Evolutionary conservation across 2,888 invertebrate species (phyloP).

Genomic region (Cerceris rybyensis): DNA sequence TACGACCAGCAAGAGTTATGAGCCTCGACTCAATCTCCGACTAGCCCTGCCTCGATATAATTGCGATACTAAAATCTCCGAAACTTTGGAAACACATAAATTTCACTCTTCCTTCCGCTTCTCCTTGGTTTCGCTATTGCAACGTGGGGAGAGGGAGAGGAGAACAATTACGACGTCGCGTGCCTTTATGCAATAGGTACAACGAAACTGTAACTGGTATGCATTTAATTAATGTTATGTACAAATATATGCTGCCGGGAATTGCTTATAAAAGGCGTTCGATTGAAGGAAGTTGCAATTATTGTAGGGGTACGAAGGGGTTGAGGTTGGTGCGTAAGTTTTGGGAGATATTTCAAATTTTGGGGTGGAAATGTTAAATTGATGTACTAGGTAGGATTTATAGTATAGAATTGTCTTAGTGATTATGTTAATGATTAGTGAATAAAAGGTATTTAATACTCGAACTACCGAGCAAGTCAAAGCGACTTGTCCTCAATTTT

Average conservation of each 20-base stretch:
- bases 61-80: conserved; percentile 69
- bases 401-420: too few relatives aligned
- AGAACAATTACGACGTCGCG: conserved; percentile 3
- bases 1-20: conserved; percentile 76
- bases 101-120: conserved; percentile 19
- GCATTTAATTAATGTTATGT: neutral
- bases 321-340: too few relatives aligned
- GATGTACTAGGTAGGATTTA: too few relatives aligned
- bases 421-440: too few relatives aligned
- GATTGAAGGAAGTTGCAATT: neutral
- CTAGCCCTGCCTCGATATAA: conserved; percentile 61
- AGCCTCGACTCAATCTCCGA: conserved; percentile 75
- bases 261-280: neutral
- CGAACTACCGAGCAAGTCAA: too few relatives aligned
- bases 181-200: neutral
- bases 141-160: neutral
- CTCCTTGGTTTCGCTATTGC: too few relatives aligned
- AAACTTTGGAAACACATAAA: conserved; percentile 60
- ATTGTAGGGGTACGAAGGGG: neutral
- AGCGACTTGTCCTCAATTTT: too few relatives aligned
- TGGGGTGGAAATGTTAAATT: too few relatives aligned
- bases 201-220: neutral
- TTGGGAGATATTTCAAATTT: too few relatives aligned
- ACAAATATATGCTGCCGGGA: neutral
- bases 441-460: too few relatives aligned